A percentile compares a stretch with the other conserved stretches of the same genome.
Evolutionary conservation across 2,113 vertebrate genomes (phyloP).

Genomic region (Brachyistius frenatus): DNA sequence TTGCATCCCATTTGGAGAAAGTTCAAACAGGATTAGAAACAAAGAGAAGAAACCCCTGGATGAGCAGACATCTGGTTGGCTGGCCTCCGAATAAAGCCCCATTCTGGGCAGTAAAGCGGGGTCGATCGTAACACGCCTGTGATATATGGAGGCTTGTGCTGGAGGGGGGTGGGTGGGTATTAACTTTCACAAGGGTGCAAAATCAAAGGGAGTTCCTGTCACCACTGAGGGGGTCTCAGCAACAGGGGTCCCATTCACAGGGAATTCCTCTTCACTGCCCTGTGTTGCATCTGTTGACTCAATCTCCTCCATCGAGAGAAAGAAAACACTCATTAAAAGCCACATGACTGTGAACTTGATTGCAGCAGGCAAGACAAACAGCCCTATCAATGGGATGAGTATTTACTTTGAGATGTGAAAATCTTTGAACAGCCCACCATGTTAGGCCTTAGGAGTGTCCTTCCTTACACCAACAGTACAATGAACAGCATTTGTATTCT

Average conservation of each 20-base stretch:
- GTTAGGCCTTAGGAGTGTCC: conserved; percentile 68
- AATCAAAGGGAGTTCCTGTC: conserved; percentile 87
- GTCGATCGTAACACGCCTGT: conserved; percentile 77
- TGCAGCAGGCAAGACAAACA: conserved; percentile 77
- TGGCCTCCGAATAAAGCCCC: conserved; percentile 77
- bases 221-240: conserved; percentile 77
- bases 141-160: conserved; percentile 75
- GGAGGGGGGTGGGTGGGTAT: conserved; percentile 72
- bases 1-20: conserved; percentile 59
- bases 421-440: conserved; percentile 76
- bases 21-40: conserved; percentile 75
- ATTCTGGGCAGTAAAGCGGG: conserved; percentile 77
- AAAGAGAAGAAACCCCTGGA: conserved; percentile 79
- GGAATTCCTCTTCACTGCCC: conserved; percentile 78
- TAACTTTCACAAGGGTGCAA: conserved; percentile 86
- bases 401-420: conserved; percentile 83
- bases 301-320: conserved; percentile 78
- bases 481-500: conserved; percentile 66
- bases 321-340: conserved; percentile 83
- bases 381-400: conserved; percentile 71
- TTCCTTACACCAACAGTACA: conserved; percentile 74
- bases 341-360: conserved; percentile 88
- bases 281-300: conserved; percentile 83
- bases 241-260: conserved; percentile 84
- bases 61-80: conserved; percentile 83